Percentiles rank a stretch among this genome's conserved stretches.
These are phyloP conservation scores for Alethe castanea DNA, from an alignment of 2,113 vertebrate genomes.

Conservation along the genomic window DNA sequence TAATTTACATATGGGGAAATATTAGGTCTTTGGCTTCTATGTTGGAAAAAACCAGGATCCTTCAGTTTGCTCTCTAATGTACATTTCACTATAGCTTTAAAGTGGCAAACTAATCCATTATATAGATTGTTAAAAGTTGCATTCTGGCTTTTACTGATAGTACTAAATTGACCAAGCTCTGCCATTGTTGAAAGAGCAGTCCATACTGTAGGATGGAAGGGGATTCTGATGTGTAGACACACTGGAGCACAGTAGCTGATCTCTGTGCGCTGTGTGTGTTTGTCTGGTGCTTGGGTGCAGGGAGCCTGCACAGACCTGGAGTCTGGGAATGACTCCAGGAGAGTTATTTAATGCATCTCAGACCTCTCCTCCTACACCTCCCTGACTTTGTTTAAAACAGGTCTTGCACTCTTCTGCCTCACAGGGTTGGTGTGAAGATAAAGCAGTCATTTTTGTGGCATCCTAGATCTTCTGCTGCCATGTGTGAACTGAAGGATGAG, in stretches of 20 bases:
- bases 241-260: neutral
- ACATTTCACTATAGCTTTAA: neutral
- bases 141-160: neutral
- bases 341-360: neutral
- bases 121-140: neutral
- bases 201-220: accelerated
- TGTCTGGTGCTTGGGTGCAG: neutral
- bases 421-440: neutral
- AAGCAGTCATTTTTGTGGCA: accelerated
- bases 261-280: neutral
- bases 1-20: neutral
- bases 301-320: neutral
- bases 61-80: neutral
- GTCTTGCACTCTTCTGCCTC: neutral
- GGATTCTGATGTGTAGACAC: neutral
- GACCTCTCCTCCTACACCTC: neutral
- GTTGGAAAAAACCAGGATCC: neutral
- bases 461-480: accelerated
- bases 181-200: neutral
- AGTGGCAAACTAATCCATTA: neutral
- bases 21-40: neutral
- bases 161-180: neutral
- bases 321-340: neutral
- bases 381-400: neutral
- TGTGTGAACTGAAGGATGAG: neutral